Base-by-base conservation (phyloP, 1,140 invertebrate genomes). In the Bradynema listronoti region DNA sequence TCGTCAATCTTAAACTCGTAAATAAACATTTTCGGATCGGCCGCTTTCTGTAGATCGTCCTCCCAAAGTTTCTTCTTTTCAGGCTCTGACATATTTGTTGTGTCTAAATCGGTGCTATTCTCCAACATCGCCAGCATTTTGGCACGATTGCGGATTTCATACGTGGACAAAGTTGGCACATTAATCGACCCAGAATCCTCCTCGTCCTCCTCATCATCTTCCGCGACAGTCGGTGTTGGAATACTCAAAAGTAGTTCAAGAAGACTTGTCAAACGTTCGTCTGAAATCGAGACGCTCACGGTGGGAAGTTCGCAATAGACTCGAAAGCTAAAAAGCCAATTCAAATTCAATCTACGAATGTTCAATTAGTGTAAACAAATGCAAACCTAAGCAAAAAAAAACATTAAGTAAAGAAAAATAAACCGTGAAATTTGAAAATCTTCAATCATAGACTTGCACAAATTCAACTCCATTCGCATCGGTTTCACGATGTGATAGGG, bases 381-480 rank as follows among this genome's bases (percentile, higher is more conserved):
- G n/a, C n/a, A n/a, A n/a, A n/a, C n/a, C n/a, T n/a, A n/a, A n/a
- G n/a, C n/a, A n/a, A n/a, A n/a, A n/a, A n/a, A n/a, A n/a, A n/a
- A n/a, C n/a, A n/a, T n/a, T n/a, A n/a, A n/a, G n/a, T n/a, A n/a
- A n/a, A n/a, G n/a, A n/a, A n/a, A n/a, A n/a, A n/a, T n/a, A n/a
- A n/a, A n/a, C n/a, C n/a, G 88, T 0, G 92, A 88, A 63, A 97
- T 81, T 19, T 87, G 78, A 0, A 90, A 87, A 82, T 96, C 91
- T 75, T 94, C 87, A 36, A 97, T 84, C 16, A 94, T 82, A 75
- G 89, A 91, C 69, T 90, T 87, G 54, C 87, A 84, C 33, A 93
- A 84, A 62, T 86, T 82, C 34, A 96, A 81, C 58, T 84, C 81
- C 6, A 95, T 79, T 56, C 84, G 86, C 2, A 88, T 87, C 5